These are phyloP conservation scores for Magallana gigas DNA, from an alignment of 1,140 invertebrate genomes.

Conservation along the genomic window DNA sequence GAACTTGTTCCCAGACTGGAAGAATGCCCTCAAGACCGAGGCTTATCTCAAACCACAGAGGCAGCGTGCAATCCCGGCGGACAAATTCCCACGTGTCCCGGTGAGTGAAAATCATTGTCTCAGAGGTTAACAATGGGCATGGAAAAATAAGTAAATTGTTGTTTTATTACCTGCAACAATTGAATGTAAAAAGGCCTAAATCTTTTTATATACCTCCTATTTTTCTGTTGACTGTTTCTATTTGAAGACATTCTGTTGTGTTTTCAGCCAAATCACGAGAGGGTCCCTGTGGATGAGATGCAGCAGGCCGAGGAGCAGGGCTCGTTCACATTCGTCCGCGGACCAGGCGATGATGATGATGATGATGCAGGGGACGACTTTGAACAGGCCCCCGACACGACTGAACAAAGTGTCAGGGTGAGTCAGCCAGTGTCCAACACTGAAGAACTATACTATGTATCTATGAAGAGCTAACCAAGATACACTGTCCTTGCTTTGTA, in stretches of 20 bases:
- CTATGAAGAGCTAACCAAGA: too few species aligned
- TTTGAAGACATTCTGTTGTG: background rate
- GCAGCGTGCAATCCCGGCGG: conserved; percentile 69
- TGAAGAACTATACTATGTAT: too few species aligned
- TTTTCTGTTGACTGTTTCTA: too few species aligned
- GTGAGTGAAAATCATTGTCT: conserved; percentile 64
- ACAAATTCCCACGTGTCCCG: conserved; percentile 68
- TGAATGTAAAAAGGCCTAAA: too few species aligned
- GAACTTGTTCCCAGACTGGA: conserved; percentile 95
- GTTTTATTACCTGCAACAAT: background rate
- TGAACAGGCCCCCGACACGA: conserved; percentile 52
- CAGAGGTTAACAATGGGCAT: too few species aligned
- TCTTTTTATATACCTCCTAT: too few species aligned
- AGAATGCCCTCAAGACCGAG: conserved; percentile 88
- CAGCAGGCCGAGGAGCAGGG: conserved; percentile 81
- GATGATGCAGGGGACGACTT: conserved; percentile 66
- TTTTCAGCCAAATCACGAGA: conserved; percentile 85
- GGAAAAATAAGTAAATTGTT: too few species aligned
- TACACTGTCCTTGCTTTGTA: too few species aligned
- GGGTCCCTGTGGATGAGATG: conserved; percentile 88
- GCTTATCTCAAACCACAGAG: conserved; percentile 73
- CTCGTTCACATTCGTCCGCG: conserved; percentile 79
- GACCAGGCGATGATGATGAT: conserved; percentile 63
- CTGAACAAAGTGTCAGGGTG: conserved; percentile 19
- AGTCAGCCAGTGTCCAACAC: background rate